Base-by-base conservation (phyloP, 2,888 invertebrate species). In the Polietes domitor region DNA sequence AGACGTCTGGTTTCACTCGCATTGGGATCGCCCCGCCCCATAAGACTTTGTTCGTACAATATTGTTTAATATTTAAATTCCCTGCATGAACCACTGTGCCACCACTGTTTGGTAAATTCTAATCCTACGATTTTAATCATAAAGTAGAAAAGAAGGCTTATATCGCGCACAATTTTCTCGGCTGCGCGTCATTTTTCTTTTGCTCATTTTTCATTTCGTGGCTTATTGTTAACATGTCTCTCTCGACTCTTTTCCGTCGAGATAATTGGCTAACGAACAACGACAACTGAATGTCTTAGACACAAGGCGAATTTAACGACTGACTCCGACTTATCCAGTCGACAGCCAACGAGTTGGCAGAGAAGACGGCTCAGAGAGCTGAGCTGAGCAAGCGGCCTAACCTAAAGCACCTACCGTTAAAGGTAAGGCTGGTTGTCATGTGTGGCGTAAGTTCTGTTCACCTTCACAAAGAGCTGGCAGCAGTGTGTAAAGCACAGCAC, bases 201-300 rank as follows among this genome's bases (percentile, higher is more conserved):
- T n/a, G n/a, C n/a, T n/a, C 19, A 5, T 47, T 41, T 65, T 37
- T 28, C 6, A 50, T 37, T 37, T 61, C 43, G 74, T 73, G 73
- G 58, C 68, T 80, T 71, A 75, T 76, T 50, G 76, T 68, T 21
- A 75, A 80, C 81, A 83, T 80, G 80, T 74, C 77, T 47, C 70
- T n/a, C n/a, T n/a, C 19, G 68, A 78, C 71, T 74, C 74, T 37
- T 78, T 41, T 21, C 21, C 21, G 68, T 24, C 41, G 21, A 81
- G 84, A 84, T 84, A 84, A 84, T 84, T 84, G 84, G 84, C 81
- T 84, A 84, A 84, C 84, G 81, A 84, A 81, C 75, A 81, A 63
- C 75, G 81, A 84, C 78, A 84, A 80, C 58, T 75, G 77, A 80
- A 80, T 72, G 80, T 81, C 81, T 72, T 76, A 78, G 80, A 80